These are phyloP conservation scores for Solenodon paradoxus DNA, from an alignment of 2,113 vertebrate species.

Conservation along the genomic window DNA sequence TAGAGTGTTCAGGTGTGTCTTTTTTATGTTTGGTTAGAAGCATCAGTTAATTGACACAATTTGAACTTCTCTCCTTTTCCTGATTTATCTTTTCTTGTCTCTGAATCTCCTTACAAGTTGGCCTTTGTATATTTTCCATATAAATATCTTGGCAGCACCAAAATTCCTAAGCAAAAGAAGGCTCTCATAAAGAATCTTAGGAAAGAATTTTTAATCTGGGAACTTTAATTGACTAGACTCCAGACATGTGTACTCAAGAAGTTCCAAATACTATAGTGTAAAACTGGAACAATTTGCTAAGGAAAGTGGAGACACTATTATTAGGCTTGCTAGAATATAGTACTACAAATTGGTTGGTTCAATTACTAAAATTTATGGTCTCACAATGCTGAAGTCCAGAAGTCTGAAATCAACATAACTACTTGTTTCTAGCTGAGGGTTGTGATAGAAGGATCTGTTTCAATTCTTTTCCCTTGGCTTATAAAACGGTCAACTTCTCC, in stretches of 20 bases:
- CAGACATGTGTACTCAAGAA: neutral
- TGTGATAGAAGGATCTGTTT: neutral
- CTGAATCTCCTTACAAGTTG: neutral
- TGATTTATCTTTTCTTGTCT: neutral
- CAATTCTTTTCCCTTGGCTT: neutral
- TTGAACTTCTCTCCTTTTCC: neutral
- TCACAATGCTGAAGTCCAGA: neutral
- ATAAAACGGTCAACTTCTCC: neutral
- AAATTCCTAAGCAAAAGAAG: neutral
- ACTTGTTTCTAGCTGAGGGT: neutral
- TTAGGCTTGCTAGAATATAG: neutral
- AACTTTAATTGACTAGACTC: fast-evolving
- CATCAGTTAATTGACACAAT: neutral
- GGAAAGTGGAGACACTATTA: neutral
- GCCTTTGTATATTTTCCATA: neutral
- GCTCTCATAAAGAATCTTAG: neutral
- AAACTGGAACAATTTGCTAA: neutral
- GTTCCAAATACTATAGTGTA: fast-evolving
- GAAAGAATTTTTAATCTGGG: neutral
- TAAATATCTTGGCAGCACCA: no score
- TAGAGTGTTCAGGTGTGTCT: neutral
- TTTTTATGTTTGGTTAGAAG: neutral
- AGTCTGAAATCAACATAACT: neutral
- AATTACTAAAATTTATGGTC: neutral
- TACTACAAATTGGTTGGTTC: fast-evolving